Evolutionary conservation across 2,888 invertebrate species (phyloP).

Genomic region (Xestia ashworthii): DNA sequence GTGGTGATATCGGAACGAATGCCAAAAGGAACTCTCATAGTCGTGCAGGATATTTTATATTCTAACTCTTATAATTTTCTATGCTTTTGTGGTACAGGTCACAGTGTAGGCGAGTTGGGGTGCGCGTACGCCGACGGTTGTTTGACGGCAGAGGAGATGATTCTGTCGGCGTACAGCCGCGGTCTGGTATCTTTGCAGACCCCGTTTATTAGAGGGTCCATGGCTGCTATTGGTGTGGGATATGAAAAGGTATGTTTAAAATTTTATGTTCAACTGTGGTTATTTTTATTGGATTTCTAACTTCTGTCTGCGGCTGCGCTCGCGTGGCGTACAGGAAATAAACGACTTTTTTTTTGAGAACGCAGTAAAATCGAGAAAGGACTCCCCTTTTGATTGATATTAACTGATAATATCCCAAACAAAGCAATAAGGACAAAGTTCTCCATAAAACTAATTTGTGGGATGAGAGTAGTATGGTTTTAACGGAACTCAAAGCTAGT

Average conservation of each 20-base stretch:
- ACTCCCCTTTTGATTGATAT: not conserved
- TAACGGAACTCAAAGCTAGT: not conserved
- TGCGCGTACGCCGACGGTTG: constrained; percentile 98
- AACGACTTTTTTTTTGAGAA: not conserved
- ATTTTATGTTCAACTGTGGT: not conserved
- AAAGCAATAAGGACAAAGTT: not conserved
- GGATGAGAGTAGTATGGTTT: not conserved
- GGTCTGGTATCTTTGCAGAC: constrained; percentile 94
- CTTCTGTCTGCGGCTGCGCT: not conserved
- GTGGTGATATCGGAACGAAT: not conserved
- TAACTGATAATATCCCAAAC: not conserved
- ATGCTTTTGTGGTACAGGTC: constrained; percentile 89
- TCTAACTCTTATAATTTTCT: too few relatives aligned
- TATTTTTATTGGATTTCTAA: not conserved
- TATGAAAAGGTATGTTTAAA: constrained; percentile 83
- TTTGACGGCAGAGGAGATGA: constrained; percentile 95
- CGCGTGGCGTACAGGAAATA: not conserved
- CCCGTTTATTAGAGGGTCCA: constrained; percentile 93
- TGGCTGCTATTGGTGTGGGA: constrained; percentile 96
- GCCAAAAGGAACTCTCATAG: not conserved
- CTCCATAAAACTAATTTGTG: not conserved
- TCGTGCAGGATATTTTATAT: not conserved
- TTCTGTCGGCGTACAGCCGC: constrained; percentile 95
- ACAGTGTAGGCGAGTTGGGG: constrained; percentile 98
- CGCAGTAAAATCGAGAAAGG: too few relatives aligned